Percentiles rank a stretch among this genome's conserved stretches.
phyloP scores from a whole-genome alignment of 2,113 vertebrate genomes.

The Centropus bengalensis region DNA sequence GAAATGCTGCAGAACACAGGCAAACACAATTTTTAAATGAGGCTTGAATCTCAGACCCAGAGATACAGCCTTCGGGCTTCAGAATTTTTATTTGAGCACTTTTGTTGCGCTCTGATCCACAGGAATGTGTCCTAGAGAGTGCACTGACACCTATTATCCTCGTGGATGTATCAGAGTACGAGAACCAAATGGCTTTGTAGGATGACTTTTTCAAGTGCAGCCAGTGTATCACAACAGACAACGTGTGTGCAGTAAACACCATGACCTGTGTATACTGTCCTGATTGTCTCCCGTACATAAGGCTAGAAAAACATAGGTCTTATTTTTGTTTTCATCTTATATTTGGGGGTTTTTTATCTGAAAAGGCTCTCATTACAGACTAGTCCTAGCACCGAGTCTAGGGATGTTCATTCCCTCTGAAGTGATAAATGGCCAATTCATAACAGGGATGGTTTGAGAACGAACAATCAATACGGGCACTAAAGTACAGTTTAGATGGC shows the following conservation, averaged over 20 bases:
- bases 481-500: constrained; percentile 34
- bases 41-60: background rate
- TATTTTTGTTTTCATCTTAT: constrained; percentile 26
- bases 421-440: constrained; percentile 65
- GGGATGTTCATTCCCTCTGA: constrained; percentile 43
- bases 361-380: constrained; percentile 10
- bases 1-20: background rate
- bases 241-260: background rate
- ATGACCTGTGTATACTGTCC: background rate
- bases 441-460: constrained; percentile 57
- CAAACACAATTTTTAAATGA: background rate
- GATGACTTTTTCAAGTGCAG: background rate
- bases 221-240: background rate
- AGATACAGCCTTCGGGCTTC: background rate
- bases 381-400: background rate
- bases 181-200: background rate
- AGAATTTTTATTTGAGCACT: background rate
- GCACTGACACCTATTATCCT: background rate
- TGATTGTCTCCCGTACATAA: background rate
- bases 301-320: background rate
- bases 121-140: background rate
- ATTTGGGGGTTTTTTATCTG: constrained; percentile 28
- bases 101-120: background rate
- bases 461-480: constrained; percentile 65
- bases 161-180: background rate